Conservation (phyloP, 2,888 invertebrate genomes). For the Tetanocera ferruginea region DNA sequence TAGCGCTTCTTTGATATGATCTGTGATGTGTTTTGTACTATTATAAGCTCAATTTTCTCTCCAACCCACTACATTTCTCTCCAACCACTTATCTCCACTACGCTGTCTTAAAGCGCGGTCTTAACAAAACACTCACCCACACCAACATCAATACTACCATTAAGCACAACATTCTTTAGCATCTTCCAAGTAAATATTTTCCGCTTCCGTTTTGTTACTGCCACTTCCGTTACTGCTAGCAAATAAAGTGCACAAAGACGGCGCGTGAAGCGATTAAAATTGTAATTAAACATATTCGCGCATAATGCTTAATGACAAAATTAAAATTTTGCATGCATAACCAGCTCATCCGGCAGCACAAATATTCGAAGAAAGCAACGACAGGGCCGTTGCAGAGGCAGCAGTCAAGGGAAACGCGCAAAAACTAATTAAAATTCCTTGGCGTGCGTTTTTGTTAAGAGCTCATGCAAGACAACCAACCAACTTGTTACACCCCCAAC, state of each 20-base stretch:
- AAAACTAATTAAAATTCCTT: slow-evolving; percentile 34
- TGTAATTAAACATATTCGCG: slow-evolving; percentile 37
- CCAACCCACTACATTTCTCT: no score
- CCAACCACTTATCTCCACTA: neutral
- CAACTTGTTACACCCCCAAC: no score
- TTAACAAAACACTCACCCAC: no score
- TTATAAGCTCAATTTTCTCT: neutral
- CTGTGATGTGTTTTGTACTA: slow-evolving; percentile 12
- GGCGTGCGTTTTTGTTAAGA: slow-evolving; percentile 4
- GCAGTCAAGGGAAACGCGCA: neutral
- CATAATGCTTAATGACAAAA: slow-evolving; percentile 36
- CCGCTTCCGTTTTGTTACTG: neutral
- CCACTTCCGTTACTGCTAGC: neutral
- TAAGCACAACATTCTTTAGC: neutral
- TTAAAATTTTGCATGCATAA: slow-evolving; percentile 14
- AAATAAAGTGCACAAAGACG: neutral
- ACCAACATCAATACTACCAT: neutral
- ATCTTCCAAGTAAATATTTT: neutral
- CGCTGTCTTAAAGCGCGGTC: neutral
- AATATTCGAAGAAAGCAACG: neutral
- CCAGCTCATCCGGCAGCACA: neutral
- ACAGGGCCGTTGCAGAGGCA: neutral
- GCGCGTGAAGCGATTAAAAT: slow-evolving; percentile 34
- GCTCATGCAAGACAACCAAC: neutral
- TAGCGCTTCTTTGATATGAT: slow-evolving; percentile 30